A percentile compares a stretch with the other conserved stretches of the same genome.
phyloP scores from a whole-genome alignment of 1,140 invertebrate genomes.

The Drosophila virilis region DNA sequence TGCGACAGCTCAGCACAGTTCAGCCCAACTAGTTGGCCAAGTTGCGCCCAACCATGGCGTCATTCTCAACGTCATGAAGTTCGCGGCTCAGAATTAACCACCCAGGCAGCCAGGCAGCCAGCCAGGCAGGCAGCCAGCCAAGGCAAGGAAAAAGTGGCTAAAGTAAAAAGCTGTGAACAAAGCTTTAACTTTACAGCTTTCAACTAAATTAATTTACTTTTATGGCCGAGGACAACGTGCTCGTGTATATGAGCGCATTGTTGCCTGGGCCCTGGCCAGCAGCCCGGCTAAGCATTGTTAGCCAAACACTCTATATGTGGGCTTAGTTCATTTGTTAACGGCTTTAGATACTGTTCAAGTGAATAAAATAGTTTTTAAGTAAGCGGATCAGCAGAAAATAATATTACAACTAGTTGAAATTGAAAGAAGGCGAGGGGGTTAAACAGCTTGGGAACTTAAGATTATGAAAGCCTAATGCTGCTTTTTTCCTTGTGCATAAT shows the following conservation, averaged over 20 bases:
- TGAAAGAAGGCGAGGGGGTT: too few species aligned
- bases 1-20: conserved; percentile 11
- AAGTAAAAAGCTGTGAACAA: conserved; percentile 69
- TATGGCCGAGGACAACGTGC: conserved; percentile 47
- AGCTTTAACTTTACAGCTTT: conserved; percentile 84
- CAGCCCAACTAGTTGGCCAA: conserved; percentile 10
- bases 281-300: conserved; percentile 13
- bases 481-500: too few species aligned
- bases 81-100: conserved; percentile 47
- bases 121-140: conserved; percentile 21
- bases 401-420: neutral
- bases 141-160: conserved; percentile 1
- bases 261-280: conserved; percentile 2
- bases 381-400: neutral
- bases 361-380: neutral
- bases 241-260: conserved; percentile 2
- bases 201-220: conserved; percentile 84
- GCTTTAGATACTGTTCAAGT: neutral
- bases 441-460: too few species aligned
- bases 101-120: conserved; percentile 19
- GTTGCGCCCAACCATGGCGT: conserved; percentile 46
- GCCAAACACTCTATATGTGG: conserved; percentile 18
- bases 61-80: conserved; percentile 39
- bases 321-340: conserved; percentile 13
- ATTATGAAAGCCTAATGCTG: too few species aligned